Conservation (phyloP, 2,888 invertebrate genomes). For the Anthophora plumipes region DNA sequence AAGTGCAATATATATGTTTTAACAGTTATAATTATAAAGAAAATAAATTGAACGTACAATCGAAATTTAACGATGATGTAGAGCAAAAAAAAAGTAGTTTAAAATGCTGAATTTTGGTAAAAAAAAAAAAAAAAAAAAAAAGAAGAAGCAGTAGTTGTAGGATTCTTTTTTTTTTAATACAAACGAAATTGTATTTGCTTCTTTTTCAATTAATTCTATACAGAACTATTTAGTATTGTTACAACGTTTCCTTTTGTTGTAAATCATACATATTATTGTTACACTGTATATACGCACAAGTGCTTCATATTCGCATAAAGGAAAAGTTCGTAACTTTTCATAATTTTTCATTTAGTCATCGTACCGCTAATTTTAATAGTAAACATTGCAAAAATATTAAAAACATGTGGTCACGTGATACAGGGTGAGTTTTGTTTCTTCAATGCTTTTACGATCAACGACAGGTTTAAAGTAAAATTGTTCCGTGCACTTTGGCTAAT, state of each 20-base stretch:
- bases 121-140: too few species aligned
- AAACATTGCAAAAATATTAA: constrained; percentile 47
- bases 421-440: constrained; percentile 16
- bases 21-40: background rate
- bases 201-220: constrained; percentile 51
- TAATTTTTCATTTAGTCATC: constrained; percentile 25
- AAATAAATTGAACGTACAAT: background rate
- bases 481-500: constrained; percentile 58
- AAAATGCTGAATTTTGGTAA: background rate
- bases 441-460: constrained; percentile 1
- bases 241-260: constrained; percentile 33
- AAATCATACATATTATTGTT: constrained; percentile 51
- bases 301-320: constrained; percentile 28
- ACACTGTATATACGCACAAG: constrained; percentile 42
- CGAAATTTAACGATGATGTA: background rate
- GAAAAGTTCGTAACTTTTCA: constrained; percentile 33
- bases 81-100: background rate
- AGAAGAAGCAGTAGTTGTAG: constrained; percentile 3
- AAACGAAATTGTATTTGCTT: constrained; percentile 61
- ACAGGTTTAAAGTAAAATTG: constrained; percentile 45
- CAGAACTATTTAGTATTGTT: constrained; percentile 53
- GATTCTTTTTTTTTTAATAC: constrained; percentile 33
- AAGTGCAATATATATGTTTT: background rate
- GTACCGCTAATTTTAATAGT: constrained; percentile 26
- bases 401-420: constrained; percentile 29